Conservation (phyloP, 64 coral and sea anemone species). For the Stichodactyla mertensii region DNA sequence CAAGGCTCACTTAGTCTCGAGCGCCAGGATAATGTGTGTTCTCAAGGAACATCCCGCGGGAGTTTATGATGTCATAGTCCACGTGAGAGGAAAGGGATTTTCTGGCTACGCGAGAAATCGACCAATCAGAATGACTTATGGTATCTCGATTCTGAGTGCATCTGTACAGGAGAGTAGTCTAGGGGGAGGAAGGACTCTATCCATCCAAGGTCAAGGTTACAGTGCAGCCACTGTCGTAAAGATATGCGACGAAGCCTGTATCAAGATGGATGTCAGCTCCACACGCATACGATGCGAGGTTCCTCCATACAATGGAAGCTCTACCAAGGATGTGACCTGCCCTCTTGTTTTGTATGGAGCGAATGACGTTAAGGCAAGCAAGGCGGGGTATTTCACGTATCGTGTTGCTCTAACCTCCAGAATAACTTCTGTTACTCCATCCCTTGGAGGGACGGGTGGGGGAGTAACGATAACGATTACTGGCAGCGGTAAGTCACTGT, state of each 20-base stretch:
- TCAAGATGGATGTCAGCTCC: conserved; percentile 6
- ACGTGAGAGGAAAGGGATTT: conserved; percentile 48
- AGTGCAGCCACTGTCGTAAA: conserved; percentile 7
- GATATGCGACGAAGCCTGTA: conserved; percentile 48
- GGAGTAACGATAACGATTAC: conserved; percentile 42
- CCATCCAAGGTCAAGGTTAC: conserved; percentile 47
- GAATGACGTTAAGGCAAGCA: background rate
- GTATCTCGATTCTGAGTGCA: conserved; percentile 20
- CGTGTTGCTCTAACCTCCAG: conserved; percentile 48
- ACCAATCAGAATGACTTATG: conserved; percentile 28
- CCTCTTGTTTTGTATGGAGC: conserved; percentile 3
- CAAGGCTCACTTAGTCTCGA: background rate
- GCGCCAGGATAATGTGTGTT: conserved; percentile 32
- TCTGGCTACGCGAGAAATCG: background rate
- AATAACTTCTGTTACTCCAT: conserved; percentile 47
- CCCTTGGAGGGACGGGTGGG: conserved; percentile 65
- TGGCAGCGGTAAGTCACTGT: conserved; percentile 50
- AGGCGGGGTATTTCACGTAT: conserved; percentile 35
- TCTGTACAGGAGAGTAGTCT: conserved; percentile 28
- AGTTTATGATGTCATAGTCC: conserved; percentile 27
- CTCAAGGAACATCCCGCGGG: conserved; percentile 25
- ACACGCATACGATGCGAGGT: conserved; percentile 48
- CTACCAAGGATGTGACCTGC: conserved; percentile 12
- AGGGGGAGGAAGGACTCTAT: conserved; percentile 50
- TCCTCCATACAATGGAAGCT: conserved; percentile 32